Conservation (phyloP, 2,113 vertebrate species). For the Colinus virginianus region DNA sequence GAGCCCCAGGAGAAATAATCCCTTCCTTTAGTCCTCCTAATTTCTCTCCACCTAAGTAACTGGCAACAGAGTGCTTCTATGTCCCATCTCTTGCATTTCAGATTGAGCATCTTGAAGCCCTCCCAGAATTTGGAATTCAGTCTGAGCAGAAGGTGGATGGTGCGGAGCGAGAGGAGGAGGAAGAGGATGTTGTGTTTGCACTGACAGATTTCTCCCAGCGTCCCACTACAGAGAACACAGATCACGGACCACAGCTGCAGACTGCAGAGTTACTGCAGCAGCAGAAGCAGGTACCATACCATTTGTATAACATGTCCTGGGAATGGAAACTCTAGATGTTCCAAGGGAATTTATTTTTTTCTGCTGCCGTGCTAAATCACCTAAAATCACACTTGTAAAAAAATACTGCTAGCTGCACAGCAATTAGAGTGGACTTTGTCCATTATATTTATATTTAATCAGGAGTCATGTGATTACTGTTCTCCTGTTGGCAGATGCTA, state of each 20-base stretch:
- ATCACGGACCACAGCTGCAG: constrained; percentile 75
- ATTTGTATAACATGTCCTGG: neutral
- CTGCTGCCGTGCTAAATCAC: neutral
- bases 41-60: neutral
- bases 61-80: neutral
- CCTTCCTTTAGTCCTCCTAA: neutral
- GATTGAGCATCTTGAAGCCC: constrained; percentile 84
- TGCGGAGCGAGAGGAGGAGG: constrained; percentile 63
- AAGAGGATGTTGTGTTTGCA: constrained; percentile 69
- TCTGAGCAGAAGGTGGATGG: constrained; percentile 75
- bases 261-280: constrained; percentile 84
- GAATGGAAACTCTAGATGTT: neutral
- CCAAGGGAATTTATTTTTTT: neutral
- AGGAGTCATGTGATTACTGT: neutral
- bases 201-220: constrained; percentile 74
- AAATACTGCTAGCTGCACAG: neutral
- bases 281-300: constrained; percentile 86
- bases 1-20: neutral
- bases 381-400: neutral
- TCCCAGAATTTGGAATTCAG: constrained; percentile 80
- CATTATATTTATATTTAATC: constrained; percentile 53
- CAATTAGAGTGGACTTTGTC: constrained; percentile 29
- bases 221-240: constrained; percentile 60
- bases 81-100: constrained; percentile 63
- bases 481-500: constrained; percentile 40